phyloP scores from a whole-genome alignment of 2,888 invertebrate species.

The Xestia rhomboidea region DNA sequence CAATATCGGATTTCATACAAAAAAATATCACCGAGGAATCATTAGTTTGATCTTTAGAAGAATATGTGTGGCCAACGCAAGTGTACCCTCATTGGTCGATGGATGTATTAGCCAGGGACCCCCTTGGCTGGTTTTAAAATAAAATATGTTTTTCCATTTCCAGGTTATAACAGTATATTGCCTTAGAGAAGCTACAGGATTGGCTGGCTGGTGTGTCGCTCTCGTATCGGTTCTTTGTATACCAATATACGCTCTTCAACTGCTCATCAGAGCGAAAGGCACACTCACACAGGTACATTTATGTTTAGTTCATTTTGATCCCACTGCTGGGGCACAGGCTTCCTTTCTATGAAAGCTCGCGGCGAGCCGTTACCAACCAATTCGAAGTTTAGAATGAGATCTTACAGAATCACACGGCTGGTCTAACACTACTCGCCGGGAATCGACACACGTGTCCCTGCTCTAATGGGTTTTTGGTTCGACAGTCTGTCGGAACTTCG shows the following conservation, averaged over 20 bases:
- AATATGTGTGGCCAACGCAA: not conserved
- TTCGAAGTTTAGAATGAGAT: too few species aligned
- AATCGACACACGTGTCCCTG: too few species aligned
- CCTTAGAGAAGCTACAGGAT: constrained; percentile 91
- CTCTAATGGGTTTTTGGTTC: too few species aligned
- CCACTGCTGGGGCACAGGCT: not conserved
- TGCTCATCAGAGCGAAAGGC: constrained; percentile 88
- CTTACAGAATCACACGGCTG: too few species aligned
- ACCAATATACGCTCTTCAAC: constrained; percentile 91
- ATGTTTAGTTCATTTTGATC: constrained; percentile 48
- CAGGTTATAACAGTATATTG: constrained; percentile 91
- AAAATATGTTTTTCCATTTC: constrained; percentile 58
- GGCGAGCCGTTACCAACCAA: not conserved
- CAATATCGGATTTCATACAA: not conserved
- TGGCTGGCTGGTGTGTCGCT: constrained; percentile 92
- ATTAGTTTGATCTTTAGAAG: not conserved
- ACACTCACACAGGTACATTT: constrained; percentile 81
- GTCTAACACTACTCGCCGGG: too few species aligned
- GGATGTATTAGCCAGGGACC: not conserved
- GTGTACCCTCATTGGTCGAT: not conserved
- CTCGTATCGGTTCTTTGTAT: constrained; percentile 93
- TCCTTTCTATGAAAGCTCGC: not conserved
- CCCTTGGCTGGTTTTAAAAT: too few species aligned
- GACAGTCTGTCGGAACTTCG: too few species aligned
- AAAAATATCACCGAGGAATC: not conserved